Evolutionary conservation across 1,140 invertebrate genomes (phyloP).

Genomic region (Sipha flava): DNA sequence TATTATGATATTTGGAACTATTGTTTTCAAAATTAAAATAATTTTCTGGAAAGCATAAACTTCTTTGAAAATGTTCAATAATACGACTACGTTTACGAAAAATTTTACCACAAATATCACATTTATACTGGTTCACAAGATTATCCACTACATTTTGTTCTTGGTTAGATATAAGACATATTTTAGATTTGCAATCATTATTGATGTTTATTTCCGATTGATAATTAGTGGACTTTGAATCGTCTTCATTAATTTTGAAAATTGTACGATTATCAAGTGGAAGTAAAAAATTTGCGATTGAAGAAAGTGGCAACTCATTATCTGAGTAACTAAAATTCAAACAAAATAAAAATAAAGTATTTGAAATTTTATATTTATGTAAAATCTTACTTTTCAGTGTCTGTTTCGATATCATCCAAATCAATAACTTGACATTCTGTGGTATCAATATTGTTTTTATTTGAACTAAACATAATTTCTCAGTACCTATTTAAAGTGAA

Average conservation of each 20-base stretch:
- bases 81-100: neutral
- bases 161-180: neutral
- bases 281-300: neutral
- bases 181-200: neutral
- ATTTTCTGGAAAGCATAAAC: neutral
- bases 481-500: too few species aligned
- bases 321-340: neutral
- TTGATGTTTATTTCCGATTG: neutral
- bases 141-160: neutral
- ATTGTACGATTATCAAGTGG: neutral
- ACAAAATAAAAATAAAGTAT: neutral
- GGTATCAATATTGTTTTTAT: neutral
- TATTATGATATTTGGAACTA: neutral
- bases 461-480: neutral
- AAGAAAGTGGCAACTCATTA: conserved; percentile 10
- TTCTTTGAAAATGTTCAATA: conserved; percentile 1
- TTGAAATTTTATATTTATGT: neutral
- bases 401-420: neutral
- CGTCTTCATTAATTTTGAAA: neutral
- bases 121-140: neutral
- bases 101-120: neutral
- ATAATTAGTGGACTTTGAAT: neutral
- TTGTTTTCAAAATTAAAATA: neutral
- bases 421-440: neutral
- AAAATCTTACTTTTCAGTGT: conserved; percentile 2